Conservation (phyloP, 2,113 vertebrate species). For the Stigmatopora nigra region DNA sequence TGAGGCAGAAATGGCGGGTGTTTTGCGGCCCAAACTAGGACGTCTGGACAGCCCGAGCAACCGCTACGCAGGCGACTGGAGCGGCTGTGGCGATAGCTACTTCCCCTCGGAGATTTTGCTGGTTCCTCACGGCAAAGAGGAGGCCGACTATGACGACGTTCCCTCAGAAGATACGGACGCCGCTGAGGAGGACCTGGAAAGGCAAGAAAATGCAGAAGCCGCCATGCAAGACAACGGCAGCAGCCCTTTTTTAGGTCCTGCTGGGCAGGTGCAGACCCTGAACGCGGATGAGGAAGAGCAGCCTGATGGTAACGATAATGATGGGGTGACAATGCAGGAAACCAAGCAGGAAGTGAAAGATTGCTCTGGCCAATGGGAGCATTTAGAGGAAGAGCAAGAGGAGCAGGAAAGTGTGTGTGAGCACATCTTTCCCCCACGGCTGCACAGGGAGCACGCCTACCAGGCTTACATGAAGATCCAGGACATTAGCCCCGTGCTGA, state of each 20-base stretch:
- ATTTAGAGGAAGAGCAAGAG: constrained; percentile 36
- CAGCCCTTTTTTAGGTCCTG: constrained; percentile 18
- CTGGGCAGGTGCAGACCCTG: constrained; percentile 30
- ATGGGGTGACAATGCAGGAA: constrained; percentile 13
- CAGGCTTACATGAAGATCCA: constrained; percentile 84
- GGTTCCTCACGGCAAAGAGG: constrained; percentile 51
- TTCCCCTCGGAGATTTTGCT: constrained; percentile 55
- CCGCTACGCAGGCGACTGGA: constrained; percentile 97
- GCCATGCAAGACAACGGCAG: background rate
- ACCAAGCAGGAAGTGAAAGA: constrained; percentile 22
- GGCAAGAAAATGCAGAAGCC: constrained; percentile 27
- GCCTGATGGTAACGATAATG: constrained; percentile 3
- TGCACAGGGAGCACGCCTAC: constrained; percentile 71
- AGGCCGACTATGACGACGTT: constrained; percentile 84
- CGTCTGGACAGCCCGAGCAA: constrained; percentile 93
- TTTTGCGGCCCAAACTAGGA: constrained; percentile 78
- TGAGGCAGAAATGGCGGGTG: constrained; percentile 63
- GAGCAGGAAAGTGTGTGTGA: constrained; percentile 48
- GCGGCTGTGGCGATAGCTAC: constrained; percentile 82
- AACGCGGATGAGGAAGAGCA: constrained; percentile 51
- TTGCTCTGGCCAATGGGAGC: constrained; percentile 21
- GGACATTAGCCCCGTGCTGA: constrained; percentile 75
- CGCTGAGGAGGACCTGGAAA: constrained; percentile 37
- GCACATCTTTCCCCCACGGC: constrained; percentile 29
- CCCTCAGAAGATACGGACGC: constrained; percentile 73